A percentile compares a stretch with the other conserved stretches of the same genome.
Conservation (phyloP, 2,888 invertebrate species). For the Nebria brevicollis region DNA sequence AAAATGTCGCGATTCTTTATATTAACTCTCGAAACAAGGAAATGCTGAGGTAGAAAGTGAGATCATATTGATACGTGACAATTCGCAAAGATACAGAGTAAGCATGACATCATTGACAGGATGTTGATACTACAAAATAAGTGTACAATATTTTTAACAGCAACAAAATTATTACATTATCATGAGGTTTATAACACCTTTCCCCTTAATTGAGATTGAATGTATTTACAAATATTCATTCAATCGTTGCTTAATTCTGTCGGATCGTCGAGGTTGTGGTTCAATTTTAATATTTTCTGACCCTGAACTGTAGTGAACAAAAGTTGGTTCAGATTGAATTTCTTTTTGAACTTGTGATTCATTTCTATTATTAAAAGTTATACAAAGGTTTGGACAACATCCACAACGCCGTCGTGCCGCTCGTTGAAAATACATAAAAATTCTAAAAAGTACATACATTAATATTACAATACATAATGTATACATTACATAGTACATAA, state of each 20-base stretch:
- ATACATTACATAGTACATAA: neutral
- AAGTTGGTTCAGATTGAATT: neutral
- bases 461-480: neutral
- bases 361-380: neutral
- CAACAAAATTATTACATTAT: too few species aligned
- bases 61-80: too few species aligned
- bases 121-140: too few species aligned
- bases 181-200: too few species aligned
- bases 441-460: neutral
- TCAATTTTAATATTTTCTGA: neutral
- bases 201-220: neutral
- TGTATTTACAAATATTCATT: neutral
- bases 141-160: too few species aligned
- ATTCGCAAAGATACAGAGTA: too few species aligned
- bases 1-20: too few species aligned
- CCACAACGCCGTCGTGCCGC: neutral
- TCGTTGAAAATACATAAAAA: neutral
- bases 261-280: constrained; percentile 5
- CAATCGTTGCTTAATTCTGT: constrained; percentile 8
- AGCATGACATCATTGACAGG: too few species aligned
- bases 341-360: neutral
- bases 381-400: constrained; percentile 2
- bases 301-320: neutral
- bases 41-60: too few species aligned
- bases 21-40: too few species aligned